Conservation (phyloP, 2,888 invertebrate genomes). For the Aricia artaxerxes region DNA sequence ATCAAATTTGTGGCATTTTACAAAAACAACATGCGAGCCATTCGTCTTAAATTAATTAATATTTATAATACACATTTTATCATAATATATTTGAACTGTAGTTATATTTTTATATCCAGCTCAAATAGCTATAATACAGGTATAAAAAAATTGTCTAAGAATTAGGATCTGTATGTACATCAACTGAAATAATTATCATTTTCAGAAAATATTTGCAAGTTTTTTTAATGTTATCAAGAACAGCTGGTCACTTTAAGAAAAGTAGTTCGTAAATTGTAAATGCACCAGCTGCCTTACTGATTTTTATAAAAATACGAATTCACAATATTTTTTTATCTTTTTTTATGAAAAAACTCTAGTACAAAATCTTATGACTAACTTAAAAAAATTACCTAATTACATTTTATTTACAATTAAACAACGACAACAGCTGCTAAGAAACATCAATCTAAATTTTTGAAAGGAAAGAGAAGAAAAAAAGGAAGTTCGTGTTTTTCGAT, state of each 20-base stretch:
- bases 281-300: constrained; percentile 22
- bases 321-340: neutral
- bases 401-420: constrained; percentile 44
- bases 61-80: constrained; percentile 14
- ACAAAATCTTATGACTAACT: constrained; percentile 34
- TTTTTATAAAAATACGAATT: constrained; percentile 2
- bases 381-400: constrained; percentile 36
- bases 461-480: no score
- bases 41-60: constrained; percentile 22
- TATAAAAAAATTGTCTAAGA: neutral
- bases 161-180: neutral
- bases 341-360: constrained; percentile 3
- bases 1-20: neutral
- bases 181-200: neutral
- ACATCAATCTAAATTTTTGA: neutral
- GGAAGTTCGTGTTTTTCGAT: no score
- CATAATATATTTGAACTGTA: constrained; percentile 23
- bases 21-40: constrained; percentile 18
- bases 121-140: constrained; percentile 3
- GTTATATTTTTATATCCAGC: neutral
- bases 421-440: constrained; percentile 38
- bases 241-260: constrained; percentile 20
- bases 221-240: neutral
- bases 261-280: constrained; percentile 2
- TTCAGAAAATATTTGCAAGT: neutral